Evolutionary conservation across 2,113 vertebrate species (phyloP), one percentile per base, ranked within the genome.

Genomic region (Eulemur rufifrons): DNA sequence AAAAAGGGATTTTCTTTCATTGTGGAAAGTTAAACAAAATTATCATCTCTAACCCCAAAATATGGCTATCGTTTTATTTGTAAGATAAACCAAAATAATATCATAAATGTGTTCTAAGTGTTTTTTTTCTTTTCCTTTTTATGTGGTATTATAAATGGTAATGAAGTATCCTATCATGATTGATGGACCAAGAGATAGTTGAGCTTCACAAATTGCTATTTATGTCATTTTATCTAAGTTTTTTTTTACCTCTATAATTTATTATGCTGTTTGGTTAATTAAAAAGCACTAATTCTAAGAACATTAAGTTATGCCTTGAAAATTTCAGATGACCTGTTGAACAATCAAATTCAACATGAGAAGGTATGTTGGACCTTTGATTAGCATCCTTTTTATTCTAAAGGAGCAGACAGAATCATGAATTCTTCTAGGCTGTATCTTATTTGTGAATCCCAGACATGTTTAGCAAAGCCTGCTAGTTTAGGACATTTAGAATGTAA

Each of bases 1-100:
- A 87, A 84, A 96, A 92, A 95, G 34, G 34, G 2, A 0, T 61
- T 47, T 86, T 93, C 17, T 94, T 93, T 90, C 21, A 86, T 68
- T 95, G 85, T 86, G 66, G 45, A 91, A 97, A 98, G 98, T 81
- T 86, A 34, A 86, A 32, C n/a, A 96, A 96, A 98, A 80, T 86
- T 47, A 20, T 96, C 71, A 83, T 93, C 78, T 52, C 68, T 93
- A 42, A 82, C 29, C 1, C 34, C 73, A 29, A 87, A 95, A 96
- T 91, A 80, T 78, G 18, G 14, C 6, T 80, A 50, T 96, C 94
- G 69, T 77, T 78, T 47, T 3, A 82, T 91, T 97, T 87, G 18
- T 80, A 50, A 83, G 88, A 52, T 11, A 96, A 66, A 61, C 71
- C 45, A 91, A 80, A 8, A 29, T 73, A 18, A 68, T 50, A 2